Evolutionary conservation across 2,888 invertebrate genomes (phyloP).

Genomic region (Drosophila borealis): DNA sequence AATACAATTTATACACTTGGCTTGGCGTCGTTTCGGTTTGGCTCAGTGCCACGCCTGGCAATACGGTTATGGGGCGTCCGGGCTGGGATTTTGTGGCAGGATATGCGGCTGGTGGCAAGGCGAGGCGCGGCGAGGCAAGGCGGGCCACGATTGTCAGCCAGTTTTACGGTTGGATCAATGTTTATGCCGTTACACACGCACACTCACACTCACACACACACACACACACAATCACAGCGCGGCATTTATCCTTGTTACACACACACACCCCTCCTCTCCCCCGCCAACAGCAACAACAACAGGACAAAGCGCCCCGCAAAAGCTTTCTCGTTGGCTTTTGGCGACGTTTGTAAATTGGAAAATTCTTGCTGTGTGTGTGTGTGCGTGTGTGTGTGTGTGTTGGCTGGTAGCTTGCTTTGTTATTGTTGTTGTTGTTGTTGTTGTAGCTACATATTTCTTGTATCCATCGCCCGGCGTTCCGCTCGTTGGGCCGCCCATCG

Average conservation of each 20-base stretch:
- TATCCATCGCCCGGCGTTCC: constrained; percentile 66
- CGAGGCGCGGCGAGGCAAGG: constrained; percentile 1
- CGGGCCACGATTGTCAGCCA: constrained; percentile 72
- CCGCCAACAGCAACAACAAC: constrained; percentile 11
- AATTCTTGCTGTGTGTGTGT: constrained; percentile 65
- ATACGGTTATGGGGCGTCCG: constrained; percentile 9
- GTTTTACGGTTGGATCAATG: constrained; percentile 81
- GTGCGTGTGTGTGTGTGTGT: constrained; percentile 18
- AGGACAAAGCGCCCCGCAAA: constrained; percentile 3
- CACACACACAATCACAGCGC: constrained; percentile 39
- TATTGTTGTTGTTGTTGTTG: constrained; percentile 35
- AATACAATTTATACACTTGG: constrained; percentile 81
- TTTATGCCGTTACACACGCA: constrained; percentile 67
- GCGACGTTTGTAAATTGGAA: constrained; percentile 82
- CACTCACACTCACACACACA: too few relatives aligned
- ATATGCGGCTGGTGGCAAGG: constrained; percentile 7
- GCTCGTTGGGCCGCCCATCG: constrained; percentile 53
- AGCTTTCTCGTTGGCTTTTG: constrained; percentile 64
- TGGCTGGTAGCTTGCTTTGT: background rate
- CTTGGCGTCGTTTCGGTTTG: constrained; percentile 76
- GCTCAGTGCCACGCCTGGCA: constrained; percentile 67
- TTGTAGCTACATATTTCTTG: constrained; percentile 64
- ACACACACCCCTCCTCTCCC: background rate
- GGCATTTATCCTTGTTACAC: constrained; percentile 81
- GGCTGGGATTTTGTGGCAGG: constrained; percentile 26